Evolutionary conservation across 2,113 vertebrate genomes (phyloP).

Genomic region (Petroica traversi): DNA sequence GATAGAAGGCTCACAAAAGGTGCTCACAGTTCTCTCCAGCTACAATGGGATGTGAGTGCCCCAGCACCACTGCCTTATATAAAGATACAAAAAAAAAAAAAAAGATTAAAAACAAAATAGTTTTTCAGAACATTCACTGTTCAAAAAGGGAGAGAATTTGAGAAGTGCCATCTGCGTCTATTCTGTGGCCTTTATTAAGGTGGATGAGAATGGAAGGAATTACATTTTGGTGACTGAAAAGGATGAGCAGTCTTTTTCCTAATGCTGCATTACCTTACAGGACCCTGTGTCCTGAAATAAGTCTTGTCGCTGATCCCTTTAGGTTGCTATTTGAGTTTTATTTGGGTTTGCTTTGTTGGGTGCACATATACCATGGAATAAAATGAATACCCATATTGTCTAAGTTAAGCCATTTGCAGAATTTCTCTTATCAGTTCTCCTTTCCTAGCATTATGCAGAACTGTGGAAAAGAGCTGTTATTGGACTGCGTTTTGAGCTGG

Average conservation of each 20-base stretch:
- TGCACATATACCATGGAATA: neutral
- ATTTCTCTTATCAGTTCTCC: neutral
- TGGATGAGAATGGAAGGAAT: conserved; percentile 28
- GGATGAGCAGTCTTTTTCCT: neutral
- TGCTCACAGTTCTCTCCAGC: neutral
- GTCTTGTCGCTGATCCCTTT: neutral
- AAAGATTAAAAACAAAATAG: neutral
- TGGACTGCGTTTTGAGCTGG: neutral
- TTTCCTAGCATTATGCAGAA: neutral
- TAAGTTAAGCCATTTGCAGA: conserved; percentile 2
- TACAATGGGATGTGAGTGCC: neutral
- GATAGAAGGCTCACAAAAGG: neutral
- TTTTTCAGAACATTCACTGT: neutral
- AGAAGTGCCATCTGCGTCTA: neutral
- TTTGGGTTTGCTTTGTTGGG: neutral
- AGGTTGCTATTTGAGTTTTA: neutral
- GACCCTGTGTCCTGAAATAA: neutral
- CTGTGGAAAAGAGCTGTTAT: neutral
- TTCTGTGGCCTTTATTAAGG: conserved; percentile 18
- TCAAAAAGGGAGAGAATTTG: conserved; percentile 6
- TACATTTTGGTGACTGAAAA: conserved; percentile 18
- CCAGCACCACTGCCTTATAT: neutral
- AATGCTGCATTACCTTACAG: neutral
- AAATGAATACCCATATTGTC: neutral
- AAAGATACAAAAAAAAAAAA: neutral